phyloP scores from a whole-genome alignment of 2,888 invertebrate species.

The Antheraea assamensis region DNA sequence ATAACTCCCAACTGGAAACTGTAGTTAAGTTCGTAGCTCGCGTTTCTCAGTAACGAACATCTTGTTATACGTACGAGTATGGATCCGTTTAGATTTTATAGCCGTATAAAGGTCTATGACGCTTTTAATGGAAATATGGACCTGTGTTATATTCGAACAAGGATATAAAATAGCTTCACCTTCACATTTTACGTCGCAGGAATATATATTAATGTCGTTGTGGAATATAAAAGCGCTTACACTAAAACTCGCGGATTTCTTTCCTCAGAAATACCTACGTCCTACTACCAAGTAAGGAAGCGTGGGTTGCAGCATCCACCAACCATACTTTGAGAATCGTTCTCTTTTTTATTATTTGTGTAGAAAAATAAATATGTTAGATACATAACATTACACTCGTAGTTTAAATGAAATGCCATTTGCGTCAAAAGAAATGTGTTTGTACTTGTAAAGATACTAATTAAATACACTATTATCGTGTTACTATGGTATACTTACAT shows the following conservation, averaged over 20 bases:
- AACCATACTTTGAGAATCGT: not conserved
- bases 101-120: constrained; percentile 4
- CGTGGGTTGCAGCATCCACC: not conserved
- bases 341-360: not conserved
- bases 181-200: not conserved
- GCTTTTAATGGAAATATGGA: constrained; percentile 7
- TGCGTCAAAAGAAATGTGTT: too few relatives aligned
- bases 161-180: not conserved
- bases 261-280: not conserved
- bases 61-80: constrained; percentile 5
- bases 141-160: constrained; percentile 7
- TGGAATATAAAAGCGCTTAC: not conserved
- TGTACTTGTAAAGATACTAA: too few relatives aligned
- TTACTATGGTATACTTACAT: too few relatives aligned
- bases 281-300: not conserved
- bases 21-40: constrained; percentile 9
- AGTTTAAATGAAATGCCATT: too few relatives aligned
- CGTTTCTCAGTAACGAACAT: constrained; percentile 3
- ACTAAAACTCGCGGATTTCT: not conserved
- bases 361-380: too few relatives aligned
- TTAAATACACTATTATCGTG: too few relatives aligned
- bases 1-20: not conserved
- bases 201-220: not conserved
- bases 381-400: too few relatives aligned
- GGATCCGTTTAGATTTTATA: constrained; percentile 11